Base-by-base conservation (phyloP, 2,888 invertebrate genomes). In the Synanthedon vespiformis region DNA sequence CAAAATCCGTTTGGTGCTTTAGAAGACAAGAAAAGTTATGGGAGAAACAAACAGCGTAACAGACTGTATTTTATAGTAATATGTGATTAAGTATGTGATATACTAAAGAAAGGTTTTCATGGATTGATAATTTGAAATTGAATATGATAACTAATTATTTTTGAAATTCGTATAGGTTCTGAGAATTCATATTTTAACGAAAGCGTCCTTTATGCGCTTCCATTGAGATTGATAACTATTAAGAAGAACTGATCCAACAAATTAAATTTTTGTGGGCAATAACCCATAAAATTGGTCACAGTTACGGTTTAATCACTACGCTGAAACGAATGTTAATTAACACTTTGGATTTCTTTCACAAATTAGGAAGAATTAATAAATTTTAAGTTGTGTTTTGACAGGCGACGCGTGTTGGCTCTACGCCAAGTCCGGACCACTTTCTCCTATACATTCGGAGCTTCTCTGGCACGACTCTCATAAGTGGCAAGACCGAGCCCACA, bases 291-390 rank as follows among this genome's bases (percentile, higher is more conserved):
- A 57, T 55, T 59, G 34, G 34, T 55, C 52, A 57, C 57, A 54
- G 59, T 70, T 65, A 40, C 65, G 68, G 63, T 64, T 68, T 75
- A 77, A 80, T 79, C 69, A 72, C 70, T 74, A 64, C 68, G 80
- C 73, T 77, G 81, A 80, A 78, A 76, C 74, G 81, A 77, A 76
- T 71, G 73, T 77, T 79, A 77, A 82, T 84, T 79, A 76, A 74
- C 70, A 61, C 63, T 67, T 70, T 71, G 62, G 76, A 75, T 79
- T 77, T 77, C 74, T 68, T 76, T 72, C 70, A 74, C 72, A 74
- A 78, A 80, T 80, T 80, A 80, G 74, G 59, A 67, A 67, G 71
- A 74, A 72, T 79, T 76, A 76, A 83, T 81, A 80, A 76, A 78
- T 83, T 76, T 66, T 63, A 69, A 34, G 34, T 65, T 65, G 63